Evolutionary conservation across 2,797 vertebrate species (phyloP).

Genomic region (Saguinus oedipus): DNA sequence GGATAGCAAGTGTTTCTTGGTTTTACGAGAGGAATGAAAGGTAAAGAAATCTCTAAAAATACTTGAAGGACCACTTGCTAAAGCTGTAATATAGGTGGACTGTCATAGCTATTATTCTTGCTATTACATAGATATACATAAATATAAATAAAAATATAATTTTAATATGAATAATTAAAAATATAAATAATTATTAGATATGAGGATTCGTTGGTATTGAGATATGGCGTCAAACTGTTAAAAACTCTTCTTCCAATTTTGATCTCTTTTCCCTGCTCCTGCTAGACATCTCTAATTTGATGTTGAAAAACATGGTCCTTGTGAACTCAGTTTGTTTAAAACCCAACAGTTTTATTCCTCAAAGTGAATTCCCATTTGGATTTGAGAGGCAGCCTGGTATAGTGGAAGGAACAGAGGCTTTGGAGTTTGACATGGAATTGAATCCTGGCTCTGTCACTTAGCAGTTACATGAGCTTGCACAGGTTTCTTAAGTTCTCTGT

Average conservation of each 20-base stretch:
- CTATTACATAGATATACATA: neutral
- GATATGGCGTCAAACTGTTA: neutral
- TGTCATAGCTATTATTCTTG: neutral
- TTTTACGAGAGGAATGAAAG: slow-evolving; percentile 36
- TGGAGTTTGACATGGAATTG: neutral
- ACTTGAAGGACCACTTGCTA: neutral
- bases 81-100: neutral
- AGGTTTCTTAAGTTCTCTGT: neutral
- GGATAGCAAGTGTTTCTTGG: neutral
- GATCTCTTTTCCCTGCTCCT: neutral
- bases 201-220: neutral
- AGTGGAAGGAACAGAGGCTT: neutral
- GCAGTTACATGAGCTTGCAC: neutral
- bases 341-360: neutral
- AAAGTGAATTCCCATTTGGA: neutral
- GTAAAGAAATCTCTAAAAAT: neutral
- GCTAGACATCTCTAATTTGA: neutral
- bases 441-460: neutral
- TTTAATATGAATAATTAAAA: no score
- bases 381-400: neutral
- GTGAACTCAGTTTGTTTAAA: slow-evolving; percentile 28
- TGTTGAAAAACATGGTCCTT: slow-evolving; percentile 5
- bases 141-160: no score
- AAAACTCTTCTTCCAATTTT: neutral
- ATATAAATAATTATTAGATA: neutral